Evolutionary conservation across 2,113 vertebrate genomes (phyloP).

Genomic region (Xyrauchen texanus): DNA sequence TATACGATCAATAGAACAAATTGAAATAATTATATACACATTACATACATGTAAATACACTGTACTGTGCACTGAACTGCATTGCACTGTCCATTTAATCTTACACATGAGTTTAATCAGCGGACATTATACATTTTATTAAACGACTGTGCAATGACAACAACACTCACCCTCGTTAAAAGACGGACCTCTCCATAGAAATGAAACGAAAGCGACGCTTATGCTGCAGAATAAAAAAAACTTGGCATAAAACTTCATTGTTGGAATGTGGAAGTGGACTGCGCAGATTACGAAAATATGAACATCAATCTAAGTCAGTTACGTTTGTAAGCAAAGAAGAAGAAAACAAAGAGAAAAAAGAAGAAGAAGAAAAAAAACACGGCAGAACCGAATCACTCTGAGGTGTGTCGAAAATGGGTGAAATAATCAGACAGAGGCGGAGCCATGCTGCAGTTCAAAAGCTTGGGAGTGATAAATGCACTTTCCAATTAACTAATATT

Average conservation of each 20-base stretch:
- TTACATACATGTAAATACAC: too few species aligned
- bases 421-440: not conserved
- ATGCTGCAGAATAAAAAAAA: conserved; percentile 50
- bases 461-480: not conserved
- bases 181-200: conserved; percentile 61
- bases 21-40: too few species aligned
- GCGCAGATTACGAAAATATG: too few species aligned
- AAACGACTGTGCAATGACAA: not conserved
- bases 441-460: not conserved
- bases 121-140: too few species aligned
- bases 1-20: too few species aligned
- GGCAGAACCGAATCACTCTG: not conserved
- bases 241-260: conserved; percentile 63
- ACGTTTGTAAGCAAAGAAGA: too few species aligned
- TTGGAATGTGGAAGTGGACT: not conserved
- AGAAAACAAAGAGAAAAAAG: too few species aligned
- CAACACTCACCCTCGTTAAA: conserved; percentile 67
- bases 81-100: too few species aligned
- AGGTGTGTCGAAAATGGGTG: not conserved
- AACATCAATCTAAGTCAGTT: not conserved
- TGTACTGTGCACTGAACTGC: too few species aligned
- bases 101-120: too few species aligned
- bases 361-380: not conserved
- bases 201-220: conserved; percentile 60
- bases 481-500: too few species aligned